A percentile compares a stretch with the other conserved stretches of the same genome.
Conservation (phyloP, 1,140 invertebrate species). For the Phymastichus coffea region DNA sequence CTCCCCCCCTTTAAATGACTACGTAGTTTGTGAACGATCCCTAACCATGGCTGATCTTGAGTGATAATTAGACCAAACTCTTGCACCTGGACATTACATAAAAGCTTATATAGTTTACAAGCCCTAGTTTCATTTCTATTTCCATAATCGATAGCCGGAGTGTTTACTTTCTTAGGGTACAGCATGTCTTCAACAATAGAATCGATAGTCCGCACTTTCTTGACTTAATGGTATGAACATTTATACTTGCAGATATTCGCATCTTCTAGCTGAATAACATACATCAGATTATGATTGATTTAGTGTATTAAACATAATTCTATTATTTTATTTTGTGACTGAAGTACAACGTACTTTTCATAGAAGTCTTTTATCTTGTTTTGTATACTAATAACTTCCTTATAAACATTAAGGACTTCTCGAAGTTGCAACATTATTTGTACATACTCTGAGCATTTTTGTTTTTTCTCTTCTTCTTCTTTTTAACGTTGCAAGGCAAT, state of each 20-base stretch:
- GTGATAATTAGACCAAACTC: constrained; percentile 29
- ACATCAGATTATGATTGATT: constrained; percentile 30
- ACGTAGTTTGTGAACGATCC: too few species aligned
- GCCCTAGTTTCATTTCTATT: constrained; percentile 24
- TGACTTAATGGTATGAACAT: constrained; percentile 35
- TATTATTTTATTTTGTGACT: constrained; percentile 37
- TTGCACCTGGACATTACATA: constrained; percentile 24
- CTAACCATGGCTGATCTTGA: constrained; percentile 34
- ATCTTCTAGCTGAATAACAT: constrained; percentile 30
- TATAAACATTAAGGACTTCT: too few species aligned
- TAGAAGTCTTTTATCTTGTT: constrained; percentile 33
- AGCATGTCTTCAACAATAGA: too few species aligned
- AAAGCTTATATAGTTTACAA: constrained; percentile 24
- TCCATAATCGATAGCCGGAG: constrained; percentile 25
- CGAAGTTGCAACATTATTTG: too few species aligned
- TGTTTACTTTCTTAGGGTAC: constrained; percentile 23
- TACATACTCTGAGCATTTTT: constrained; percentile 13
- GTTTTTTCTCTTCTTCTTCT: constrained; percentile 15
- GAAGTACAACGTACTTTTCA: constrained; percentile 34
- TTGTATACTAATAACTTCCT: neutral
- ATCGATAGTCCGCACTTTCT: constrained; percentile 29
- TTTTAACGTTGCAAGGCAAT: neutral
- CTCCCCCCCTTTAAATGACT: too few species aligned
- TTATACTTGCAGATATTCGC: constrained; percentile 33
- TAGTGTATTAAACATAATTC: constrained; percentile 38